Percentiles rank a stretch among this genome's conserved stretches.
These are phyloP conservation scores for Yponomeuta evonymella DNA, from an alignment of 2,888 invertebrate species.

Conservation along the genomic window DNA sequence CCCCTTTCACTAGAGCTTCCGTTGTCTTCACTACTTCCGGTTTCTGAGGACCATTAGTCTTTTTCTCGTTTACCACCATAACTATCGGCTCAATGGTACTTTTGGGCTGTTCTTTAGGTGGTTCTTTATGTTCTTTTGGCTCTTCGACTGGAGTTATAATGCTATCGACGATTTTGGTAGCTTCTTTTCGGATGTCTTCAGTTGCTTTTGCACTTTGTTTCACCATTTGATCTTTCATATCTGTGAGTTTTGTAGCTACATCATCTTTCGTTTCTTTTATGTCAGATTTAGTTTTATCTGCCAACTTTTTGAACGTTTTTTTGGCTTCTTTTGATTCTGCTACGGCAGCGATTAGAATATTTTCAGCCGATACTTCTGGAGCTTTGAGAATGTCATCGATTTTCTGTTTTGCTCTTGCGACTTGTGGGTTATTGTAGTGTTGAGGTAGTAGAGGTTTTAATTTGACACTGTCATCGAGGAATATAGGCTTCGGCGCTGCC, in stretches of 20 bases:
- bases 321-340: slow-evolving; percentile 19
- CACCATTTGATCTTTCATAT: slow-evolving; percentile 44
- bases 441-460: slow-evolving; percentile 61
- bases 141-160: slow-evolving; percentile 68
- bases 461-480: slow-evolving; percentile 55
- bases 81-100: slow-evolving; percentile 55
- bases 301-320: slow-evolving; percentile 9
- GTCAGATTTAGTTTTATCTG: slow-evolving; percentile 38
- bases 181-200: slow-evolving; percentile 56
- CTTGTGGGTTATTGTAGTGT: slow-evolving; percentile 61
- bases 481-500: slow-evolving; percentile 29
- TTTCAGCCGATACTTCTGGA: slow-evolving; percentile 66
- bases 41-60: slow-evolving; percentile 37
- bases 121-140: slow-evolving; percentile 42
- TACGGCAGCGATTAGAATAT: slow-evolving; percentile 45
- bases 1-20: slow-evolving; percentile 71
- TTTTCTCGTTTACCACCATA: slow-evolving; percentile 61
- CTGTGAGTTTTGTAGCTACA: slow-evolving; percentile 37
- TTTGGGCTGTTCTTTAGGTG: slow-evolving; percentile 33
- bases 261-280: slow-evolving; percentile 45
- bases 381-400: slow-evolving; percentile 67
- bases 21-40: slow-evolving; percentile 48
- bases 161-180: slow-evolving; percentile 61
- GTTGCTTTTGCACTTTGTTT: slow-evolving; percentile 38
- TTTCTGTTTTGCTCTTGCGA: slow-evolving; percentile 65